These are phyloP conservation scores for Heliconius himera DNA, from an alignment of 1,140 invertebrate genomes.

Conservation along the genomic window DNA sequence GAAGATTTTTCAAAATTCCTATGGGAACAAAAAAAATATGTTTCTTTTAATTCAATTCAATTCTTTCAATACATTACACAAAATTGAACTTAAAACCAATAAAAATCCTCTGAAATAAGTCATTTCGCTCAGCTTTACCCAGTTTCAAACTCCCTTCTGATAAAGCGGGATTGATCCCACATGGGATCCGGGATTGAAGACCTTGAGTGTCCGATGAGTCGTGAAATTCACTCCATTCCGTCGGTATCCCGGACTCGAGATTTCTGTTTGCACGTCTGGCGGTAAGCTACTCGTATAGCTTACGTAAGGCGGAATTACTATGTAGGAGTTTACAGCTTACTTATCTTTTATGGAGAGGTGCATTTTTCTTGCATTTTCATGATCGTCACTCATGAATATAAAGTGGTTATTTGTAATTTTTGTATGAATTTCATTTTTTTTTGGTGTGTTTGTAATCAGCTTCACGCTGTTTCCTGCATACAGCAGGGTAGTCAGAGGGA, in stretches of 20 bases:
- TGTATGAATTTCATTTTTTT: neutral
- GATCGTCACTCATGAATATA: neutral
- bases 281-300: constrained; percentile 12
- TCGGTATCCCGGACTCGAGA: constrained; percentile 27
- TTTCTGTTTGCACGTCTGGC: constrained; percentile 25
- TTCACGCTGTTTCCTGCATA: too few species aligned
- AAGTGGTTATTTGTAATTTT: neutral
- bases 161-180: constrained; percentile 37
- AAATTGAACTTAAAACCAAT: neutral
- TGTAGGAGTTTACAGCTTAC: constrained; percentile 1
- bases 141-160: constrained; percentile 23
- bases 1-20: too few species aligned
- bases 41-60: too few species aligned
- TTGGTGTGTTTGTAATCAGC: too few species aligned
- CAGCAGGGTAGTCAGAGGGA: too few species aligned
- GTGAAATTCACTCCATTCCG: constrained; percentile 51
- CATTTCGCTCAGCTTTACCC: constrained; percentile 24
- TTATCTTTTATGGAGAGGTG: neutral
- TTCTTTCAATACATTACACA: too few species aligned
- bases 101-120: constrained; percentile 11
- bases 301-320: neutral
- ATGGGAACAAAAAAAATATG: too few species aligned
- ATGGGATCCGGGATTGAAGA: constrained; percentile 35
- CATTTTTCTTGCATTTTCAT: constrained; percentile 8
- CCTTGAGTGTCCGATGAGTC: constrained; percentile 43